Evolutionary conservation across 2,113 vertebrate genomes (phyloP).

Genomic region (Mystacornis crossleyi): DNA sequence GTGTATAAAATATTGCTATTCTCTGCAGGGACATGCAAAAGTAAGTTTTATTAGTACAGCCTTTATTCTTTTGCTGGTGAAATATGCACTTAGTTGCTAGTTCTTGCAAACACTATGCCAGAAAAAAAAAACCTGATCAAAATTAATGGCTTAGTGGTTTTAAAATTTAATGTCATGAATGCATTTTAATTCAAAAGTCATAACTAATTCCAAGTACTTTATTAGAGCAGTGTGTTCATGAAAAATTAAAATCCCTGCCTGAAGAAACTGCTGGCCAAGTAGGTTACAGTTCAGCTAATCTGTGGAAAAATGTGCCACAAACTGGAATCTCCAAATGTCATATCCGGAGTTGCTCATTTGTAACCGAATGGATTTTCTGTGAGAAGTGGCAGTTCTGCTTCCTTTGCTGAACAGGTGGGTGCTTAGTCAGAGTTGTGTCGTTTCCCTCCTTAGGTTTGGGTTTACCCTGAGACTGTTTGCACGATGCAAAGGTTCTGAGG

Average conservation of each 20-base stretch:
- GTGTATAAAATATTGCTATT: slow-evolving; percentile 28
- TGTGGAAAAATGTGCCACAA: slow-evolving; percentile 24
- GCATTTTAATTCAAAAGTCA: slow-evolving; percentile 74
- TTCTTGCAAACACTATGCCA: not conserved
- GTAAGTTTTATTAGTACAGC: slow-evolving; percentile 14
- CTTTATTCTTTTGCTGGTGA: slow-evolving; percentile 23
- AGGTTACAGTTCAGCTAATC: slow-evolving; percentile 45
- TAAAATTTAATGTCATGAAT: slow-evolving; percentile 68
- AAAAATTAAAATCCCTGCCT: slow-evolving; percentile 43
- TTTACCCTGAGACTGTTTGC: not conserved
- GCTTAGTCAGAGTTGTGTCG: not conserved
- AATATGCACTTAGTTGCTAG: slow-evolving; percentile 45
- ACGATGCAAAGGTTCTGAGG: not conserved
- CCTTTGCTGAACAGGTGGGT: not conserved
- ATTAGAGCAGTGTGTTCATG: slow-evolving; percentile 62
- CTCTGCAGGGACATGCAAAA: not conserved
- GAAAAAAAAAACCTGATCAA: not conserved
- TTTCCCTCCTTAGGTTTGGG: not conserved
- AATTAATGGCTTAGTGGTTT: slow-evolving; percentile 53
- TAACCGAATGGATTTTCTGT: not conserved
- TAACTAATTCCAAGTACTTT: slow-evolving; percentile 64
- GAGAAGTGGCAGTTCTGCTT: not conserved
- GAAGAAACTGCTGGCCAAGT: slow-evolving; percentile 47
- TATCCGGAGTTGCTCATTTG: not conserved
- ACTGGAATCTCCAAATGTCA: not conserved